phyloP scores from a whole-genome alignment of 2,797 vertebrate genomes.

The Amblyraja radiata region DNA sequence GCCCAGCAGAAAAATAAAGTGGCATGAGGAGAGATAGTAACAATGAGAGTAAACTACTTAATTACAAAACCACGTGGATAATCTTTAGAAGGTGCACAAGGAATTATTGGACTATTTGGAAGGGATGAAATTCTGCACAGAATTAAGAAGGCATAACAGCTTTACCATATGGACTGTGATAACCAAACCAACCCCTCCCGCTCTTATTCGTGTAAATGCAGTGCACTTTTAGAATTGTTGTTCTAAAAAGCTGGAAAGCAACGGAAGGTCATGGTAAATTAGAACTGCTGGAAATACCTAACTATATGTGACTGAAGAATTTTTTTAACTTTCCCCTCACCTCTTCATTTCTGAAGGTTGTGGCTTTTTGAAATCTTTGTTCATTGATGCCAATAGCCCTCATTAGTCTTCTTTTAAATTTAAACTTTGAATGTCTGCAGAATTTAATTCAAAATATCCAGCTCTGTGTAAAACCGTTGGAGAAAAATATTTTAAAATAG shows the following conservation, averaged over 20 bases:
- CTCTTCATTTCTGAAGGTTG: not conserved
- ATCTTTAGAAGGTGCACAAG: not conserved
- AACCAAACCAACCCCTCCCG: not conserved
- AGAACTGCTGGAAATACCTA: not conserved
- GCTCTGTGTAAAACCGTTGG: not conserved
- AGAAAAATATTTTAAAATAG: not conserved
- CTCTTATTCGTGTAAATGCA: not conserved
- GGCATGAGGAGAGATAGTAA: too few species aligned
- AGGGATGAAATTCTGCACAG: not conserved
- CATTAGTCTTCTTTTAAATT: not conserved
- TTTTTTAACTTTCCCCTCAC: not conserved
- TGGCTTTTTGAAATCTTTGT: not conserved
- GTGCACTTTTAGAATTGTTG: not conserved
- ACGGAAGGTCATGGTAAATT: not conserved
- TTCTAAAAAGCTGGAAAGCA: not conserved
- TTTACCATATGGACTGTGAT: not conserved
- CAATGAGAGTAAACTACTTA: not conserved
- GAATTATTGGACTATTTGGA: not conserved
- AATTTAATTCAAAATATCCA: not conserved
- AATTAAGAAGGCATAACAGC: not conserved
- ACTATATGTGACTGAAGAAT: not conserved
- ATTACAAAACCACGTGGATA: not conserved
- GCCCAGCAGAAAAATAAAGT: not conserved
- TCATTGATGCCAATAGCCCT: not conserved
- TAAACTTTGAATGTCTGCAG: not conserved